Evolutionary conservation across 1,140 invertebrate genomes (phyloP).

Genomic region (Pseudomyrmex flavicornis): DNA sequence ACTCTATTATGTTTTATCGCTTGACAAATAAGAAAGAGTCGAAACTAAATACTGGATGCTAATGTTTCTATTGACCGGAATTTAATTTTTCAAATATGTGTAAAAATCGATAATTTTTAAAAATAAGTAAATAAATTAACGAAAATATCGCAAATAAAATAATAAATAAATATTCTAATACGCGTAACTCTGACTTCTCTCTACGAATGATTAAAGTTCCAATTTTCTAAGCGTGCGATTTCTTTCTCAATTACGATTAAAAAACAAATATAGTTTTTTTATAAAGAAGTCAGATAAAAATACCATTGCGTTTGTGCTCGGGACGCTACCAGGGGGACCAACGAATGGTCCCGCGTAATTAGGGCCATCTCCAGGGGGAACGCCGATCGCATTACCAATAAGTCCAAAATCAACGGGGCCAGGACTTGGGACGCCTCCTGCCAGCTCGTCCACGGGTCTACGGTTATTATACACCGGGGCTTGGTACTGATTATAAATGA

Average conservation of each 20-base stretch:
- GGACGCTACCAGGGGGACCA: slow-evolving; percentile 78
- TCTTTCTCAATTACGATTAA: slow-evolving; percentile 20
- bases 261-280: slow-evolving; percentile 30
- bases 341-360: slow-evolving; percentile 77
- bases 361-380: slow-evolving; percentile 74
- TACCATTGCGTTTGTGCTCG: slow-evolving; percentile 81
- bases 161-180: too few relatives aligned
- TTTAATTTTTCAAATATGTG: too few relatives aligned
- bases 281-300: slow-evolving; percentile 74
- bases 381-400: slow-evolving; percentile 80
- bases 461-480: slow-evolving; percentile 75
- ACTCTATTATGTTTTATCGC: neutral
- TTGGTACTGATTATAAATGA: slow-evolving; percentile 77
- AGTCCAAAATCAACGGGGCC: slow-evolving; percentile 81
- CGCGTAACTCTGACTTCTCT: too few relatives aligned
- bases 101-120: neutral
- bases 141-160: too few relatives aligned
- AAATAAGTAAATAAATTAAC: neutral
- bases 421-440: slow-evolving; percentile 70
- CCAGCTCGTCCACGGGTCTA: slow-evolving; percentile 74
- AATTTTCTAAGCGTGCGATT: neutral
- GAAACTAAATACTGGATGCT: neutral
- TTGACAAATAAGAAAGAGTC: slow-evolving; percentile 13
- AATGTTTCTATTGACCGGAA: too few relatives aligned
- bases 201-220: neutral